Percentiles rank a stretch among this genome's conserved stretches.
Conservation (phyloP, 2,888 invertebrate species). For the Pelosia muscerda region DNA sequence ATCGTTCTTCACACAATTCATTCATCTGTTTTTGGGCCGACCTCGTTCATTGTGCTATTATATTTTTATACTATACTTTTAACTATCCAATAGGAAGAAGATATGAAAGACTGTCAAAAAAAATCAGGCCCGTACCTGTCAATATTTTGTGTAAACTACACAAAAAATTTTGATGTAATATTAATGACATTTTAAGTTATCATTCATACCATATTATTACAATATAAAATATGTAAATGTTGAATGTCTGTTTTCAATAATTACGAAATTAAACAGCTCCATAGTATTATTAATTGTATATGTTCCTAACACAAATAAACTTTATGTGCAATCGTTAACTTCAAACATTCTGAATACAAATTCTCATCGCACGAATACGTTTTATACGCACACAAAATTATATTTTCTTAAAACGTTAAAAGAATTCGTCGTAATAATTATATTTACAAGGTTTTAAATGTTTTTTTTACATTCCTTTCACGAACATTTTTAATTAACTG, state of each 20-base stretch:
- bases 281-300: slow-evolving; percentile 37
- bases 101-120: too few species aligned
- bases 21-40: too few species aligned
- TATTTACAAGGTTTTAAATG: slow-evolving; percentile 30
- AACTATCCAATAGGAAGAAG: too few species aligned
- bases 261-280: neutral
- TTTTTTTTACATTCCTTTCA: slow-evolving; percentile 21
- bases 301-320: slow-evolving; percentile 21
- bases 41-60: too few species aligned
- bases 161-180: too few species aligned
- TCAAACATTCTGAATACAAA: slow-evolving; percentile 49
- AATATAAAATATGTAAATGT: neutral
- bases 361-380: slow-evolving; percentile 44
- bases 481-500: neutral
- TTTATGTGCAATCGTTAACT: slow-evolving; percentile 51
- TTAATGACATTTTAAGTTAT: neutral
- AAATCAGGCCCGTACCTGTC: too few species aligned
- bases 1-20: too few species aligned
- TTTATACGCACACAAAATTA: slow-evolving; percentile 38
- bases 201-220: too few species aligned
- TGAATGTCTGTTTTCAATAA: neutral
- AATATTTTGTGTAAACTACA: too few species aligned
- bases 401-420: slow-evolving; percentile 43
- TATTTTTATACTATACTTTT: too few species aligned
- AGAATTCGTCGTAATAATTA: slow-evolving; percentile 43